Evolutionary conservation across 2,797 vertebrate genomes (phyloP).

Genomic region (Oryzias sinensis): DNA sequence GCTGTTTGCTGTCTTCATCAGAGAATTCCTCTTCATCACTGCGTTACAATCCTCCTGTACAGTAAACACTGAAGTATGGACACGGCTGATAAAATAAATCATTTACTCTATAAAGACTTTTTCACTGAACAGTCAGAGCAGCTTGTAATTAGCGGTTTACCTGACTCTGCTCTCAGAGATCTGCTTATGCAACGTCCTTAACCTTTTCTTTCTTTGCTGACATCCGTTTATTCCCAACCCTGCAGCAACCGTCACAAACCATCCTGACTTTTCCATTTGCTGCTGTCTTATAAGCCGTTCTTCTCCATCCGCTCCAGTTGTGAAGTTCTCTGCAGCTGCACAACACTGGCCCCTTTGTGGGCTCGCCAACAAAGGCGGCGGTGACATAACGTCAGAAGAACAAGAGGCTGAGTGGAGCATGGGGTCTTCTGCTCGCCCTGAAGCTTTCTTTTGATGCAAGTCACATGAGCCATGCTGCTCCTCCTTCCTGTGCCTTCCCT

Average conservation of each 20-base stretch:
- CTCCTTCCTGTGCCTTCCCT: background rate
- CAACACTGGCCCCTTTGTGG: constrained; percentile 76
- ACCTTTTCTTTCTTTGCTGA: background rate
- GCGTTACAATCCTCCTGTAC: no score
- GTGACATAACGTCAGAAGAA: constrained; percentile 62
- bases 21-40: no score
- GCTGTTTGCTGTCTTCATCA: no score
- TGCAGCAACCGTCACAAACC: background rate
- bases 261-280: background rate
- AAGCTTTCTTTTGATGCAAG: constrained; percentile 9
- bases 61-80: no score
- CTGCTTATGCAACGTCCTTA: background rate
- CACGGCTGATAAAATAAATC: no score
- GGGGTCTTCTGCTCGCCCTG: constrained; percentile 17
- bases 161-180: no score
- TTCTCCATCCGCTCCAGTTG: constrained; percentile 22
- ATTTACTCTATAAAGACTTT: no score
- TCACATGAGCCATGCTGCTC: constrained; percentile 37
- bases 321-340: constrained; percentile 30
- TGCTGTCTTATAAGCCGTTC: constrained; percentile 8
- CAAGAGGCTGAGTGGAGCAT: constrained; percentile 28
- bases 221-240: background rate
- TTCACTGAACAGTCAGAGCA: no score
- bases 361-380: constrained; percentile 63
- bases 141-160: no score